A percentile compares a stretch with the other conserved stretches of the same genome.
phyloP scores from a whole-genome alignment of 1,140 invertebrate species.

The Macrobrachium rosenbergii region DNA sequence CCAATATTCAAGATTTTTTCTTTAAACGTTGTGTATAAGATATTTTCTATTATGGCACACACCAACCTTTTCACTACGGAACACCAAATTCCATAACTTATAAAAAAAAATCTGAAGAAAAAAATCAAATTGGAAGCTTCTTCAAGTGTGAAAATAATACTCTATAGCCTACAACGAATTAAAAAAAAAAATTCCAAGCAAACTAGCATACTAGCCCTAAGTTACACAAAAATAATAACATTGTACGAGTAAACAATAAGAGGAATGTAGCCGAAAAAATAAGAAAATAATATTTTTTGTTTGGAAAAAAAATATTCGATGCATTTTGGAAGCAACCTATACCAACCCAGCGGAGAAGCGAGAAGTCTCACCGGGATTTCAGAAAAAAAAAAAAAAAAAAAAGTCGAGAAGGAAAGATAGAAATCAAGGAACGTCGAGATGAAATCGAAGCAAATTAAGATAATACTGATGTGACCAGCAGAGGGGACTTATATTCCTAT shows the following conservation, averaged over 20 bases:
- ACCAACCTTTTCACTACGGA: constrained; percentile 32
- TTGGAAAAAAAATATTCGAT: too few species aligned
- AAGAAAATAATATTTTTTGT: constrained; percentile 13
- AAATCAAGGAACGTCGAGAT: not conserved
- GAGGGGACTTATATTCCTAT: not conserved
- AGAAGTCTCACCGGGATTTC: too few species aligned
- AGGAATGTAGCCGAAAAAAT: constrained; percentile 51
- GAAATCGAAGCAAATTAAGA: constrained; percentile 14
- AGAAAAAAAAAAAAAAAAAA: not conserved
- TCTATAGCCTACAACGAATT: not conserved
- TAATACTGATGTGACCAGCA: constrained; percentile 55
- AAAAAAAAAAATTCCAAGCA: not conserved
- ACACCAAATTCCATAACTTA: not conserved
- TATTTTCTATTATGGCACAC: constrained; percentile 42
- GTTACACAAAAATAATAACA: constrained; percentile 27
- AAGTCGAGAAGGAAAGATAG: not conserved
- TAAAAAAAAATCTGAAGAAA: not conserved
- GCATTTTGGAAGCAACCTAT: too few species aligned
- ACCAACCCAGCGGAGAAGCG: too few species aligned
- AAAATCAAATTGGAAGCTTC: constrained; percentile 14
- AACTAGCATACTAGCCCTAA: not conserved
- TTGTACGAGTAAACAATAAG: constrained; percentile 31
- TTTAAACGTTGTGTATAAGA: constrained; percentile 6
- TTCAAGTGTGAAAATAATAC: constrained; percentile 13
- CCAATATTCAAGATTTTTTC: not conserved